Evolutionary conservation across 2,888 invertebrate species (phyloP), one percentile per base, ranked within the genome.

Genomic region (Pyrochroa serraticornis): DNA sequence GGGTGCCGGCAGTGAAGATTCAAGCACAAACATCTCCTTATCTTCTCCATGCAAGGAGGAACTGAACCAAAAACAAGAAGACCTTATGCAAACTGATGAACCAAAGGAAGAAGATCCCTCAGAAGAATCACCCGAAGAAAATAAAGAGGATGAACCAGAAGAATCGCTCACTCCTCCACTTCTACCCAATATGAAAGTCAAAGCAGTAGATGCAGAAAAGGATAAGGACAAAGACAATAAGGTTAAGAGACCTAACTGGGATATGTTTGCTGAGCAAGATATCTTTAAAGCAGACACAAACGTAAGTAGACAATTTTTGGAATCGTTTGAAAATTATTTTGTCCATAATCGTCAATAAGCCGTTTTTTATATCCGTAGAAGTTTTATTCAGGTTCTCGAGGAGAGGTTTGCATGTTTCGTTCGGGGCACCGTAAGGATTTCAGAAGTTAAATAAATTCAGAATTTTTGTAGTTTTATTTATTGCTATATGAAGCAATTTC

Each of bases 201-300:
- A 75, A 60, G 48, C 63, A 30, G 49, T 44, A 41, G 65, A 72
- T 38, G 73, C 72, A 2, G 75, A 76, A 35, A 67, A 64, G 65
- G 48, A 76, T 69, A 64, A 70, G 38, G 75, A 73, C 56, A 80
- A 81, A 60, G 75, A 80, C 0, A 61, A 63, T 30, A 77, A 75
- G 61, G 58, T 60, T 12, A 86, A 85, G 71, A 79, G 82, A n/a
- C 82, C 84, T 8, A 89, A 91, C 68, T 92, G 92, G 91, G 93
- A 93, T 72, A 93, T 93, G 91, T 93, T 95, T 81, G 95, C 96
- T 35, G 95, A 96, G 73, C 91, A 92, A 65, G 92, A 93, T 72
- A 91, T 90, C 77, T 92, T 93, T 77, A 79, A 77, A 64, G 73
- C 69, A 32, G 76, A 75, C 59, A 72, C 75, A 42, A 71, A 65